Evolutionary conservation across 2,888 invertebrate genomes (phyloP).

Genomic region (Dynastes hyllus): DNA sequence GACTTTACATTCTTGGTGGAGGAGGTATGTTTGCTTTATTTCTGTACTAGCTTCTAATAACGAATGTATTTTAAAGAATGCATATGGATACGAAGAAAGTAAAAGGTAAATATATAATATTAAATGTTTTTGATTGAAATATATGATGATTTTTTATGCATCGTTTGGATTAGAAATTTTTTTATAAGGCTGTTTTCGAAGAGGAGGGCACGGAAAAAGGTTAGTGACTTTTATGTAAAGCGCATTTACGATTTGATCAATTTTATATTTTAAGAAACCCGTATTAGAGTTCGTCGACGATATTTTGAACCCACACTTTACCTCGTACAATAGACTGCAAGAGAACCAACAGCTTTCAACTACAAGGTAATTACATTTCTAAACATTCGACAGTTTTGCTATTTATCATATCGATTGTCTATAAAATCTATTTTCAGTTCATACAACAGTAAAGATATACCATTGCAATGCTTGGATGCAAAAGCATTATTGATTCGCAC

Average conservation of each 20-base stretch:
- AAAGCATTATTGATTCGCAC: constrained; percentile 70
- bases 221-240: constrained; percentile 49
- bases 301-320: constrained; percentile 66
- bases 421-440: constrained; percentile 46
- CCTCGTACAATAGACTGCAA: constrained; percentile 68
- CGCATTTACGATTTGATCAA: not conserved
- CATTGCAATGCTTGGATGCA: constrained; percentile 77
- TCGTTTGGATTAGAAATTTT: constrained; percentile 57
- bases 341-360: constrained; percentile 68
- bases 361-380: constrained; percentile 62
- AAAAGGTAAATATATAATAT: constrained; percentile 54
- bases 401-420: not conserved
- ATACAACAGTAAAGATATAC: constrained; percentile 72
- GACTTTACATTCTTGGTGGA: constrained; percentile 60
- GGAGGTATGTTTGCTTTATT: constrained; percentile 42
- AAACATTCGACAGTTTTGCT: not conserved
- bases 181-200: constrained; percentile 66
- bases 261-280: constrained; percentile 64
- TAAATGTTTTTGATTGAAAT: constrained; percentile 33
- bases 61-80: constrained; percentile 51
- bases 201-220: constrained; percentile 63
- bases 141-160: constrained; percentile 41
- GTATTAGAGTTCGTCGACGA: constrained; percentile 69
- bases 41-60: constrained; percentile 6
- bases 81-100: constrained; percentile 45